Base-by-base conservation (phyloP, 2,113 vertebrate genomes). In the Gavia stellata region DNA sequence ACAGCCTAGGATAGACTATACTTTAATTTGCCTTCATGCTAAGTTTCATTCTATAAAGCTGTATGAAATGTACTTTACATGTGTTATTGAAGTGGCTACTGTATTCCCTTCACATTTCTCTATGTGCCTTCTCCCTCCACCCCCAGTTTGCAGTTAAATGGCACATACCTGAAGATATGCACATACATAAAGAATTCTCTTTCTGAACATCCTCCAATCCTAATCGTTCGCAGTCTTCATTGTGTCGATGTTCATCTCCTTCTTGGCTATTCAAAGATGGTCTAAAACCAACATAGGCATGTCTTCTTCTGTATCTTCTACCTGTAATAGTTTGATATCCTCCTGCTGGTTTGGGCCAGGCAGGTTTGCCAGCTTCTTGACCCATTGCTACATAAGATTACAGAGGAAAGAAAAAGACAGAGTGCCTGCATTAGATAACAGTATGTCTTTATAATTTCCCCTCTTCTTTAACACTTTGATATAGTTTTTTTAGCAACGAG, bases 251-350 rank as follows among this genome's bases (percentile, higher is more conserved):
- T 65, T 95, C 95, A 47, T 81, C 94, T 84, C 94, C 92, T 66
- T 97, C 97, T 75, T 97, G 98, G 50, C 95, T 97, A 80, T 94
- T 96, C 67, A 97, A 87, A 94, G 97, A 96, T 1, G 97, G 96
- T 67, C 97, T 98, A 95, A 98, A 98, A 77, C 84, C 91, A 62
- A 98, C 85, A 90, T 47, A 98, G 6, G 98, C 95, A 72, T 97
- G 96, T 84, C 98, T 98, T 95, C 98, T 98, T 97, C 98, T 97
- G 1, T 97, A 98, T 95, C 98, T 97, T 95, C 98, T 95, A 49
- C 97, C 97, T 40, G 96, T 98, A 96, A 96, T 53, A 47, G 97
- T 97, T 61, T 97, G 98, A 92, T 97, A 98, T 2, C 96, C 97
- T 92, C 97, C 97, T 77, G 94, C 73, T 88, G 97, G 94, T 96